Evolutionary conservation across 2,888 invertebrate genomes (phyloP).

Genomic region (Hirtodrosophila alboralis): DNA sequence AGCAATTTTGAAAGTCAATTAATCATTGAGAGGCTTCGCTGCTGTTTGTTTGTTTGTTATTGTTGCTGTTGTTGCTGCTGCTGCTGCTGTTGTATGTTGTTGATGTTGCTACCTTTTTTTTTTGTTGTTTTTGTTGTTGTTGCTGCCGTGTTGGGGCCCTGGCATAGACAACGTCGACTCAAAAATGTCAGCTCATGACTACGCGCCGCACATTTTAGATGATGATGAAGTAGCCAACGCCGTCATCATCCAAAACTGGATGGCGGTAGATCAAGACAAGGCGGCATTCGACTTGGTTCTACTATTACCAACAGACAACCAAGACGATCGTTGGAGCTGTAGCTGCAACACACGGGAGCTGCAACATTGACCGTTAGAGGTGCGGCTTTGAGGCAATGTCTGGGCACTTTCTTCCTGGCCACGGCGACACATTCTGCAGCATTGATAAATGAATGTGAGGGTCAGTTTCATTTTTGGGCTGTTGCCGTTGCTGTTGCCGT

Average conservation of each 20-base stretch:
- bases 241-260: conserved; percentile 23
- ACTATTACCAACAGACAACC: conserved; percentile 32
- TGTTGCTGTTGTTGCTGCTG: conserved; percentile 30
- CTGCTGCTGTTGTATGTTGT: conserved; percentile 27
- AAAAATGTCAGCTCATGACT: conserved; percentile 75
- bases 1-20: conserved; percentile 84
- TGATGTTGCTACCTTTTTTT: conserved; percentile 58
- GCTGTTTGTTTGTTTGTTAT: conserved; percentile 54
- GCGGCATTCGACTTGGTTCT: conserved; percentile 46
- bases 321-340: conserved; percentile 32
- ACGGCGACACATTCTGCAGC: conserved; percentile 67
- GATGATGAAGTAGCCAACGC: conserved; percentile 74
- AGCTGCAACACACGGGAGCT: conserved; percentile 25
- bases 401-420: conserved; percentile 55
- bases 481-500: conserved; percentile 14
- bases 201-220: conserved; percentile 72
- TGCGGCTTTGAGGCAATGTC: conserved; percentile 29
- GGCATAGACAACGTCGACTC: conserved; percentile 69
- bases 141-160: conserved; percentile 60
- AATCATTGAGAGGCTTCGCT: conserved; percentile 81
- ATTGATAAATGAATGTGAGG: conserved; percentile 80
- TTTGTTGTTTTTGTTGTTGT: no score
- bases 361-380: conserved; percentile 48
- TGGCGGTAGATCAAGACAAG: conserved; percentile 64
- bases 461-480: conserved; percentile 65